Base-by-base conservation (phyloP, 2,888 invertebrate species). In the Epirrhoe tristata region DNA sequence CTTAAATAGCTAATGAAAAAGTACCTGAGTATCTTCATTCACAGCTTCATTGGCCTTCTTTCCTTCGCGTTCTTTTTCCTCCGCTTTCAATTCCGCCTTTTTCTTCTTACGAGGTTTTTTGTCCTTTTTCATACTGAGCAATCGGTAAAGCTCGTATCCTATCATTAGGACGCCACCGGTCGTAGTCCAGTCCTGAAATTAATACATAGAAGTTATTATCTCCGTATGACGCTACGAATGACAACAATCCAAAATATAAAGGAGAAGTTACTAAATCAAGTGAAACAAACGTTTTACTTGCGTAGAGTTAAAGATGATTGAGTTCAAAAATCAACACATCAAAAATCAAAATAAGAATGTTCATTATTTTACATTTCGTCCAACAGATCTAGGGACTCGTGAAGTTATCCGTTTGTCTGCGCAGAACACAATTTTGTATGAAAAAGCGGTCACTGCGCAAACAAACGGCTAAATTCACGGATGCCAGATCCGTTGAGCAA, bases 131-230 rank as follows among this genome's bases (percentile, higher is more conserved):
- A 97, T 93, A 74, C 98, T 97, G 60, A 99, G 93, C 73, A 99
- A 95, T 16, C 99, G 95, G 84, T 98, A 99, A 84, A 99, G 95
- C 91, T 99, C 99, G 86, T 99, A 99, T 0, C 99, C 99, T 84
- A 99, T 98, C 77, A 99, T 94, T 46, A 99, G 93, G 0, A 99
- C 99, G 1, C 99, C 99, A 5, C 99, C 99, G 7, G 95, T 94
- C 46, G 95, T 94, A 48, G 95, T 94, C 99, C 99, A 99, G 63
- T 97, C 96, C 81, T 95, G 89, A 77, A 83, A 81, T 50, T 39
- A 39, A 59, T 48, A 0, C 14, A 43, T 34, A 55, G 24, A 12
- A 12, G 12, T 12, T 6, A 17, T 7, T 24, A 50, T 48, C 46
- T 48, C n/a, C 7, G 6, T 5, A 48, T 14, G 8, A 46, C 8